A percentile compares a stretch with the other conserved stretches of the same genome.
phyloP scores from a whole-genome alignment of 2,888 invertebrate genomes.

The Tenthredo mesomela region DNA sequence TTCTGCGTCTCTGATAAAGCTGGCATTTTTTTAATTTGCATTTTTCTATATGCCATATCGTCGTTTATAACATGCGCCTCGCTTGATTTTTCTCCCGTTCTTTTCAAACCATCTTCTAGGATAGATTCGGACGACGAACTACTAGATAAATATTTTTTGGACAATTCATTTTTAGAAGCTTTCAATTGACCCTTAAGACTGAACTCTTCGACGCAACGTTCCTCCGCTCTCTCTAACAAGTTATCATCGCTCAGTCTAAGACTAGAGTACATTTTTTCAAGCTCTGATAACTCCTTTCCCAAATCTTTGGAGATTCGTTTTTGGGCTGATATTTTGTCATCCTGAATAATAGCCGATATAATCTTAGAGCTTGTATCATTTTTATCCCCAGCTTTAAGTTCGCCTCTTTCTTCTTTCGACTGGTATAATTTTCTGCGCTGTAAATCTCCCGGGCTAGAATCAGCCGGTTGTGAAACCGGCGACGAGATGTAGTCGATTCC shows the following conservation, averaged over 20 bases:
- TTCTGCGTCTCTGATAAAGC: constrained; percentile 74
- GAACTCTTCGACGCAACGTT: constrained; percentile 83
- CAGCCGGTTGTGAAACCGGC: neutral
- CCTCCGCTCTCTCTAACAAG: constrained; percentile 88
- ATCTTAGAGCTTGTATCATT: neutral
- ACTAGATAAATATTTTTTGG: constrained; percentile 66
- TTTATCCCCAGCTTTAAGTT: neutral
- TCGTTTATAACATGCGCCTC: constrained; percentile 80
- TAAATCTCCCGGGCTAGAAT: neutral
- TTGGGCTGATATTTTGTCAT: constrained; percentile 77
- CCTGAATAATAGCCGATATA: constrained; percentile 55
- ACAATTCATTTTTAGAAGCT: constrained; percentile 52
- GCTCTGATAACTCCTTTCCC: constrained; percentile 92
- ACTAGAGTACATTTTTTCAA: constrained; percentile 95
- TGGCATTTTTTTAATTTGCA: constrained; percentile 81
- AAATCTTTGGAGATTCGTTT: constrained; percentile 88
- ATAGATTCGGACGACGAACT: constrained; percentile 52
- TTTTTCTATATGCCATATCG: constrained; percentile 89
- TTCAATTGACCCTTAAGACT: constrained; percentile 69
- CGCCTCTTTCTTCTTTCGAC: neutral
- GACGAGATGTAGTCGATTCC: neutral
- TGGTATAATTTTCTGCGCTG: neutral
- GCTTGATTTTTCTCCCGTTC: constrained; percentile 62
- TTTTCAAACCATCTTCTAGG: constrained; percentile 28
- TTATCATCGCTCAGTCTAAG: constrained; percentile 92